Evolutionary conservation across 2,113 vertebrate species (phyloP).

Genomic region (Illadopsis cleaveri): DNA sequence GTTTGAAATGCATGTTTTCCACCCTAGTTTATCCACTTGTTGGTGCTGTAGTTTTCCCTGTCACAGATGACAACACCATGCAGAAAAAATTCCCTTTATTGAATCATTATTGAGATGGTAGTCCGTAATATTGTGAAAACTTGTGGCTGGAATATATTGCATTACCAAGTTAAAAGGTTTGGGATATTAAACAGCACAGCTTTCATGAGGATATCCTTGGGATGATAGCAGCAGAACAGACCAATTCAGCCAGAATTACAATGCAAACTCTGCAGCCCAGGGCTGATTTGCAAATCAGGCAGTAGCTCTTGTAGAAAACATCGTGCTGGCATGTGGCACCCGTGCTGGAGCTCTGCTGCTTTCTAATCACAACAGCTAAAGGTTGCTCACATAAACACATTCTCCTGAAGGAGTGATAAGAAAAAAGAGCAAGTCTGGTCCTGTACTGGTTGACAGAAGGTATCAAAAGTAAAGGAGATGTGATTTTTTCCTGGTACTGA

Average conservation of each 20-base stretch:
- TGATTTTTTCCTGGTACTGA: background rate
- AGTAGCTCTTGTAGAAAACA: background rate
- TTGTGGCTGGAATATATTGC: background rate
- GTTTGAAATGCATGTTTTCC: background rate
- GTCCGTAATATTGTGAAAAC: background rate
- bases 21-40: accelerated
- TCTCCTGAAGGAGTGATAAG: background rate
- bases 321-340: background rate
- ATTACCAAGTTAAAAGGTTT: background rate
- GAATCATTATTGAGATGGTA: background rate
- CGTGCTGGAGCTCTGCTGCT: background rate
- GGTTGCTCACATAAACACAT: background rate
- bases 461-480: background rate
- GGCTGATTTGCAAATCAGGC: background rate
- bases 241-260: background rate
- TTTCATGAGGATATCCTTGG: background rate
- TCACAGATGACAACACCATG: background rate
- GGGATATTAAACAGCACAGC: background rate
- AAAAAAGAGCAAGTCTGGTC: background rate
- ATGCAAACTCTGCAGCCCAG: background rate
- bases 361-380: background rate
- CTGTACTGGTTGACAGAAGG: background rate
- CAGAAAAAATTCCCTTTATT: background rate
- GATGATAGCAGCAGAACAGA: background rate
- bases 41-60: background rate